These are phyloP conservation scores for Seira sanloemensis DNA, from an alignment of 2,888 invertebrate species.

Conservation along the genomic window DNA sequence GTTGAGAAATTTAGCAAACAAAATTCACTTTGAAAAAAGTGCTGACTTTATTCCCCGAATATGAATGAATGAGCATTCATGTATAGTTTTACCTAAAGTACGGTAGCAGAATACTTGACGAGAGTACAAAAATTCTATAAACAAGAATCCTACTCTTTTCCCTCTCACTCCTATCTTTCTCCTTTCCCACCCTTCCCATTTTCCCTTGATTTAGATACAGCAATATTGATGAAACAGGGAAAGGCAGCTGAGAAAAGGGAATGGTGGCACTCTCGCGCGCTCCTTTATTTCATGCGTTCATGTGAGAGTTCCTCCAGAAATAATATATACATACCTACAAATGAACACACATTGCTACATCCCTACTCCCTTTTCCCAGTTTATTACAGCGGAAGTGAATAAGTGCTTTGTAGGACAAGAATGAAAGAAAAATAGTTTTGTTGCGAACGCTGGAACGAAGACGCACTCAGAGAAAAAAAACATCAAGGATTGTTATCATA, in stretches of 20 bases:
- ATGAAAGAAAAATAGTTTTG: constrained; percentile 20
- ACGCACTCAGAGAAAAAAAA: neutral
- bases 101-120: constrained; percentile 51
- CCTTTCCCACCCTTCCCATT: too few species aligned
- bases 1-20: constrained; percentile 27
- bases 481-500: too few species aligned
- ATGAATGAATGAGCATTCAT: constrained; percentile 5
- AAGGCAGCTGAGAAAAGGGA: neutral
- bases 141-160: neutral
- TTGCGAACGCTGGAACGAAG: too few species aligned
- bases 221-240: neutral
- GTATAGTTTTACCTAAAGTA: constrained; percentile 17
- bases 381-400: neutral
- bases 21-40: constrained; percentile 42
- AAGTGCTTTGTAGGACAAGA: neutral
- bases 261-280: neutral
- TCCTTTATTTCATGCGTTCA: neutral
- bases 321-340: neutral
- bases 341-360: too few species aligned
- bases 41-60: constrained; percentile 32
- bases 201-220: neutral
- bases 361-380: neutral
- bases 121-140: constrained; percentile 21
- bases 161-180: neutral
- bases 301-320: neutral